Evolutionary conservation across 2,797 vertebrate species (phyloP), one percentile per base, ranked within the genome.

Genomic region (Galagoides demidoff): DNA sequence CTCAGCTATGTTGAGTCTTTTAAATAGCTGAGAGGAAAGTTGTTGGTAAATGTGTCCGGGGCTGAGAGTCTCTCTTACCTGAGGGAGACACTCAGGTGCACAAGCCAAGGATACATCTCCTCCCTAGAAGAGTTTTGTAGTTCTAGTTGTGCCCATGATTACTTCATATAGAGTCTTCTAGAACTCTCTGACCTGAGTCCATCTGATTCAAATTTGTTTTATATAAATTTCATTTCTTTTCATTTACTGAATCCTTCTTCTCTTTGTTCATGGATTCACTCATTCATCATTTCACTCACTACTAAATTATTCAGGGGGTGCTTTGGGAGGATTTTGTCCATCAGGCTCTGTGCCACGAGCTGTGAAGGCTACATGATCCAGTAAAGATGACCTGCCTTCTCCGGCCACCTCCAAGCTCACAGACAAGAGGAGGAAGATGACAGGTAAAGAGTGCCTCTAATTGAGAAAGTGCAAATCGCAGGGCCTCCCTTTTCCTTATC

Each of bases 91-190:
- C 52, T 13, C 7, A n/a, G 17, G 7, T 77, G 2, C 25, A 49
- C 49, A 83, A 71, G 52, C 27, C 57, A 85, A 63, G 37, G n/a
- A 81, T 12, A 4, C 2, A 29, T 34, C 25, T 34, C 8, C 6
- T 79, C 59, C 29, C 20, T 29, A 49, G 31, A 23, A 55, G 39
- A n/a, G n/a, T 85, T 82, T 66, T 95, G 71, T 25, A 49, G 63
- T 87, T 79, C 81, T 93, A 76, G 64, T 76, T 89, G 45, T 92
- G 71, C 25, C 57, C 6, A 4, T 63, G 34, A 45, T 92, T 92
- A 64, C 43, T 71, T 94, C n/a, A 57, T 43, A 84, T 20, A 64
- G 64, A 96, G 86, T 34, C 16, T 91, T 81, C 71, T 52, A 77
- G 59, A 96, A 84, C 39, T 14, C 29, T 92, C 71, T 66, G 39